Conservation (phyloP, 2,113 vertebrate genomes). For the Sebastes fasciatus region DNA sequence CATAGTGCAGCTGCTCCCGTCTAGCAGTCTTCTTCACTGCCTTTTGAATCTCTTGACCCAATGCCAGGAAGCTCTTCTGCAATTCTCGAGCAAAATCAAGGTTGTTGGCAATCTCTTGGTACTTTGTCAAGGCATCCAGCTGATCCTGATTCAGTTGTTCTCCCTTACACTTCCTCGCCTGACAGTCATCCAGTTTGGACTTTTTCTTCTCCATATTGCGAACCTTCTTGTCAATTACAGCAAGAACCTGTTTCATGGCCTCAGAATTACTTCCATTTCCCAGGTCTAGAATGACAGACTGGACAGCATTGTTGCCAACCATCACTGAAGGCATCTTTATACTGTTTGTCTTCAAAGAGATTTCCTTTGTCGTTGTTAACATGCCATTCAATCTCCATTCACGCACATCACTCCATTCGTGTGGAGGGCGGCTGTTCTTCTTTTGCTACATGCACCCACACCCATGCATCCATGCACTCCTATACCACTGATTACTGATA, state of each 20-base stretch:
- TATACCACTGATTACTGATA: too few species aligned
- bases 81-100: constrained; percentile 98
- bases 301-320: constrained; percentile 88
- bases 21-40: constrained; percentile 94
- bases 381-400: too few species aligned
- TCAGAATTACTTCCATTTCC: constrained; percentile 88
- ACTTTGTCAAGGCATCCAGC: constrained; percentile 95
- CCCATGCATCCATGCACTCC: too few species aligned
- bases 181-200: constrained; percentile 97
- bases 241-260: constrained; percentile 94
- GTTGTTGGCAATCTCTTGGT: constrained; percentile 95
- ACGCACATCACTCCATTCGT: too few species aligned
- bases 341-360: constrained; percentile 81
- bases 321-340: constrained; percentile 94
- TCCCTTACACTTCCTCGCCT: constrained; percentile 92
- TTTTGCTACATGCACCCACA: too few species aligned
- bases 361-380: constrained; percentile 13
- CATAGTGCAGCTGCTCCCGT: constrained; percentile 94
- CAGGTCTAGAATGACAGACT: constrained; percentile 83
- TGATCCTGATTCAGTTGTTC: constrained; percentile 97
- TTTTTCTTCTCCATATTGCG: constrained; percentile 99
- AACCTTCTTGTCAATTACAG: constrained; percentile 96
- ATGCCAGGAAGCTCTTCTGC: constrained; percentile 92
- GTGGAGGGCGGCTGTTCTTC: too few species aligned
- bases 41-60: constrained; percentile 98